Conservation (phyloP, 2,888 invertebrate genomes). For the Thelaira solivaga region DNA sequence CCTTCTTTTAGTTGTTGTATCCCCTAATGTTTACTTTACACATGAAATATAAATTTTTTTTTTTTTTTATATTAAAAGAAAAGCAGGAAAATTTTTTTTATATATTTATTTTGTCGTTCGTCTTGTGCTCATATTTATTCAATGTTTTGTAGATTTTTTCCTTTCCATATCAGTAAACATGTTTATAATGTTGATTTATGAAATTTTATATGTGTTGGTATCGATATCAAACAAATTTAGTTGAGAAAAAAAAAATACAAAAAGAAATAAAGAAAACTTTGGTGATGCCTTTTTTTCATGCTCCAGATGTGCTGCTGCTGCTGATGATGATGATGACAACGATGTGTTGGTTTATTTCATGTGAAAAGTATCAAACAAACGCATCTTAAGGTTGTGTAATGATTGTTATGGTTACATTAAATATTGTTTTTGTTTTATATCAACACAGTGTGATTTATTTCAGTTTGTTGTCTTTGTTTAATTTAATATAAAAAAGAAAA, state of each 20-base stretch:
- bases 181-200: slow-evolving; percentile 61
- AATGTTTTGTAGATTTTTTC: slow-evolving; percentile 2
- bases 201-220: slow-evolving; percentile 53
- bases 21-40: slow-evolving; percentile 39
- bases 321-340: too few relatives aligned
- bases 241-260: neutral
- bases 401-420: slow-evolving; percentile 3
- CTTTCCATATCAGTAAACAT: slow-evolving; percentile 52
- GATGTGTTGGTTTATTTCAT: neutral
- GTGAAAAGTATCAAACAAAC: neutral
- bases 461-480: too few relatives aligned
- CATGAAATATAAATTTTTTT: neutral
- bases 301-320: slow-evolving; percentile 1
- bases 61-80: too few relatives aligned
- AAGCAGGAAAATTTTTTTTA: slow-evolving; percentile 22
- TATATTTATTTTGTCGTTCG: neutral
- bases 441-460: too few relatives aligned
- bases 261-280: neutral
- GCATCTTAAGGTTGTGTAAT: neutral
- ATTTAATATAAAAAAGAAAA: too few relatives aligned
- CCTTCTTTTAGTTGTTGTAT: slow-evolving; percentile 8
- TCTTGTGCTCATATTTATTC: slow-evolving; percentile 22
- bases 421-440: neutral
- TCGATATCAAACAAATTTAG: slow-evolving; percentile 28
- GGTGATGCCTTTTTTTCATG: slow-evolving; percentile 11